Base-by-base conservation (phyloP, 2,888 invertebrate genomes). In the Argyresthia albistria region DNA sequence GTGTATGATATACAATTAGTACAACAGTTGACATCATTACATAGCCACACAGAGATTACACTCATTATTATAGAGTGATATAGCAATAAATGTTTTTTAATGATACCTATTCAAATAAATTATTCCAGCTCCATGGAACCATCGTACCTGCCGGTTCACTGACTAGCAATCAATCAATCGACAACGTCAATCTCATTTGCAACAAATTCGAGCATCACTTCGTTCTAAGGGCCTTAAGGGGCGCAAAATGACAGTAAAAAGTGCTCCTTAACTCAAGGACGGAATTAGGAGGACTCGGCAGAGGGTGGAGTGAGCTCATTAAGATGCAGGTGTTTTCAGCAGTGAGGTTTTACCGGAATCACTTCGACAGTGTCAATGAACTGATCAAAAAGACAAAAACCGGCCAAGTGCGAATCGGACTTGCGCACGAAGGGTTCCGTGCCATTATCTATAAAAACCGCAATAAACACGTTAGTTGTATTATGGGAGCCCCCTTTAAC, bases 181-280 rank as follows among this genome's bases (percentile, higher is more conserved):
- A 49, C 8, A 15, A 16, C 12, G 50, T 50, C 50, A 50, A 50
- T 50, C 50, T 48, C 48, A 50, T 43, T 50, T 50, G 50, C 25
- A 43, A 48, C 48, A 37, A 46, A 37, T 15, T 48, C 10, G 36
- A 48, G 48, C 50, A 12, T 50, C 50, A 42, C 50, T 50, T 47
- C 25, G 47, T 25, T 47, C 64, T 67, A 76, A 76, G 71, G 78
- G 78, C 68, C 73, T 77, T 73, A 63, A 76, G 76, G 78, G 76
- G 70, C 64, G 60, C 59, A 61, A 66, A 78, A 78, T 73, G 76
- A 73, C 70, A 73, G 69, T 74, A 76, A 83, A 81, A 80, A 78
- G 76, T 73, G 67, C 71, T 79, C 58, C 56, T 59, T 56, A 61
- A 70, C 62, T 65, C 59, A 65, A 77, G 73, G 59, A 62, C 60